Base-by-base conservation (phyloP, 1,140 invertebrate genomes). In the Rhizoglyphus robini region DNA sequence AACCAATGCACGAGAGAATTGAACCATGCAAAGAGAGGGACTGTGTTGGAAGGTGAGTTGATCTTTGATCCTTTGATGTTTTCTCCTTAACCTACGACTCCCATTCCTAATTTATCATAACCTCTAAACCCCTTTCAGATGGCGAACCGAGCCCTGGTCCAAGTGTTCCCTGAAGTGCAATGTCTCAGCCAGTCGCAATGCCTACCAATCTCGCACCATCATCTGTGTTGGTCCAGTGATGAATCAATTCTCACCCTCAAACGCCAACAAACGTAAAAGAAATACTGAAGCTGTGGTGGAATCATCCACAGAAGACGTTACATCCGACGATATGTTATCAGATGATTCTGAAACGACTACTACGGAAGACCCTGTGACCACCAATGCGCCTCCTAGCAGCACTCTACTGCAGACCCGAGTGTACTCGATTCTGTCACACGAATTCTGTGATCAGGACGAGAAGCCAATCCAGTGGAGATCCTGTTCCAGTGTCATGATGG, bases 31-130 rank as follows among this genome's bases (percentile, higher is more conserved):
- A 70, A 34, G 36, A 46, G 29, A 67, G 68, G 13, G 63, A 66
- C 13, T 71, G 70, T 61, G 34, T 49, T n/a, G 70, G 69, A 66
- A 70, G 63, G 70, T 71, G 67, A 49, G 38, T 51, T 2, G 27
- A 20, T 57, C n/a, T n/a, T n/a, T n/a, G n/a, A n/a, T n/a, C n/a
- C n/a, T n/a, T n/a, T n/a, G n/a, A n/a, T n/a, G n/a, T n/a, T n/a
- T n/a, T n/a, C n/a, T n/a, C n/a, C n/a, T n/a, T n/a, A n/a, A n/a
- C n/a, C n/a, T n/a, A n/a, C n/a, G n/a, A n/a, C n/a, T n/a, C n/a
- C n/a, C 27, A 2, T 25, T 46, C 23, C 13, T 4, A 62, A 2
- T 31, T 18, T 11, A 41, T 41, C 18, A 41, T 18, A 11, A 41
- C 36, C 18, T 8, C 36, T 41, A 41, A 41, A 8, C 36, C 18